Conservation (phyloP, 30 jellyfish, hydroid and myxozoan species). For the Mastigias papua region DNA sequence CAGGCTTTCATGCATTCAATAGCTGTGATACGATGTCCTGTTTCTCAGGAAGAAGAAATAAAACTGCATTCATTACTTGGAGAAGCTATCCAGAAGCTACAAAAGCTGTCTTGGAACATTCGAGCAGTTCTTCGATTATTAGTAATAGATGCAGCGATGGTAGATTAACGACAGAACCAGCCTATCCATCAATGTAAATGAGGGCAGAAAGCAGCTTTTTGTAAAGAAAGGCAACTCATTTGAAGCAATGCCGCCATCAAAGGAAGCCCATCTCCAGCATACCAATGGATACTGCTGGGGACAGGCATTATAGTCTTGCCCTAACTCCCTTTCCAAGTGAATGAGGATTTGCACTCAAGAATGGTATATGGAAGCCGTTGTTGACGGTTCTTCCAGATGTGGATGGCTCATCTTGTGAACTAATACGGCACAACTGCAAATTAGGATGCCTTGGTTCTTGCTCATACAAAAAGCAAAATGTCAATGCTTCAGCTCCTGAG, state of each 20-base stretch:
- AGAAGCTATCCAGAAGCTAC: not conserved
- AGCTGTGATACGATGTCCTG: constrained; percentile 62
- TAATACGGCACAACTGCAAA: not conserved
- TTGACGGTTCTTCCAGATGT: not conserved
- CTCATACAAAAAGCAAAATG: not conserved
- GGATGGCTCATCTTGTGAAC: not conserved
- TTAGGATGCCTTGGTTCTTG: not conserved
- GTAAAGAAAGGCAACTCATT: not conserved
- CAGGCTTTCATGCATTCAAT: constrained; percentile 57
- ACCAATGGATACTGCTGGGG: no score
- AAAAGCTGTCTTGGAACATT: not conserved
- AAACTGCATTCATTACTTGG: constrained; percentile 66
- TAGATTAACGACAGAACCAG: constrained; percentile 9
- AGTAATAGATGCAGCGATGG: not conserved
- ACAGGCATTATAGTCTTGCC: not conserved
- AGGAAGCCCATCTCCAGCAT: constrained; percentile 13
- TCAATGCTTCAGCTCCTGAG: not conserved
- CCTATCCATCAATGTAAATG: constrained; percentile 12
- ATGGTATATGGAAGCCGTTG: not conserved
- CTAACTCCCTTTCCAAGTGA: not conserved
- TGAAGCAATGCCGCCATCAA: not conserved
- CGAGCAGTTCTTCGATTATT: not conserved
- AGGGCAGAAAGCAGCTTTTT: constrained; percentile 23
- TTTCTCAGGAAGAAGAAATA: constrained; percentile 39
- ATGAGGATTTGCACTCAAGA: not conserved